phyloP scores from a whole-genome alignment of 2,888 invertebrate species.

The Nineta flava region DNA sequence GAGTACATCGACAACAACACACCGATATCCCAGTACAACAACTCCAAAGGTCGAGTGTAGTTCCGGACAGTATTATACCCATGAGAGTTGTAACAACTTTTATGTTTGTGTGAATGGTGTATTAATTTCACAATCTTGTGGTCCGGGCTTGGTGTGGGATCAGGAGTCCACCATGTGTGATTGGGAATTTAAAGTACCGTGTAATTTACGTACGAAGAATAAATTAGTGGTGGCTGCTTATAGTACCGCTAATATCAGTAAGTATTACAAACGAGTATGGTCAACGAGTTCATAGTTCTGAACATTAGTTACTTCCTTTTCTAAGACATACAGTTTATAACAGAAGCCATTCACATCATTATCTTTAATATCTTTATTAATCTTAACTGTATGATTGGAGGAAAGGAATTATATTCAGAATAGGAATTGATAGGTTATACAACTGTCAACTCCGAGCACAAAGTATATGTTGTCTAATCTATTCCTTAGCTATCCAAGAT shows the following conservation, averaged over 20 bases:
- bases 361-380: no score
- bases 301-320: no score
- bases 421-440: no score
- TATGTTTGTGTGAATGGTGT: conserved; percentile 62
- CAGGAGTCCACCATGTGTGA: conserved; percentile 51
- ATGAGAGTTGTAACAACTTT: conserved; percentile 55
- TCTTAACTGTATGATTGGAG: no score
- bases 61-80: conserved; percentile 61
- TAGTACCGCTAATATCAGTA: conserved; percentile 20
- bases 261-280: background rate
- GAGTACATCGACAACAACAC: conserved; percentile 10
- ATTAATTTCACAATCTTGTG: conserved; percentile 54
- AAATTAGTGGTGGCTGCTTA: conserved; percentile 15
- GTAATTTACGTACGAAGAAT: conserved; percentile 23
- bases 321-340: no score
- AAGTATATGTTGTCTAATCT: no score
- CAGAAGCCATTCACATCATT: no score
- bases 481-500: no score
- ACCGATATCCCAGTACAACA: conserved; percentile 11
- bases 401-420: no score
- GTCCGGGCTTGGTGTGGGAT: conserved; percentile 61
- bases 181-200: conserved; percentile 51
- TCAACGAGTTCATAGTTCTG: background rate
- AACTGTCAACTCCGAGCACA: no score
- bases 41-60: conserved; percentile 29